phyloP scores from a whole-genome alignment of 2,113 vertebrate genomes.

The Oryzias celebensis region DNA sequence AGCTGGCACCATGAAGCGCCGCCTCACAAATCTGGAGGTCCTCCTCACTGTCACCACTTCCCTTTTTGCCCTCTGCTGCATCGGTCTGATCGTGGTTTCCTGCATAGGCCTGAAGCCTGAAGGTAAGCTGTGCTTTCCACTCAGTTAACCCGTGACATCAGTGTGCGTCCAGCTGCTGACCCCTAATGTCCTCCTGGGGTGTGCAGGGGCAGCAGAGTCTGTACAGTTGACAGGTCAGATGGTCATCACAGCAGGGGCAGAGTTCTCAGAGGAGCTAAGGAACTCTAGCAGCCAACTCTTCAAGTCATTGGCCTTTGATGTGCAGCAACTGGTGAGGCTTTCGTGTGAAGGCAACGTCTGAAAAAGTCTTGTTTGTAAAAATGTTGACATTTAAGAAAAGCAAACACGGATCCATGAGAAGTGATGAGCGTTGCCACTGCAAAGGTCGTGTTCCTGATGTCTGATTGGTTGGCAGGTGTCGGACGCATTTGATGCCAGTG shows the following conservation, averaged over 20 bases:
- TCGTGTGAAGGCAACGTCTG: slow-evolving; percentile 2
- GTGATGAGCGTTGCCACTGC: neutral
- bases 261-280: slow-evolving; percentile 65
- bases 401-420: no score
- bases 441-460: neutral
- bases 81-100: slow-evolving; percentile 32
- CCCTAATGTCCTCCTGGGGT: slow-evolving; percentile 3
- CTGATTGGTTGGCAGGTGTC: slow-evolving; percentile 64
- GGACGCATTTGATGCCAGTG: slow-evolving; percentile 36
- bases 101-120: slow-evolving; percentile 46
- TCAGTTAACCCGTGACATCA: neutral
- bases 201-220: neutral
- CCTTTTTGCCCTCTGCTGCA: slow-evolving; percentile 56
- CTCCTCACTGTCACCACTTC: slow-evolving; percentile 32
- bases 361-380: no score
- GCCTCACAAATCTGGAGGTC: slow-evolving; percentile 55
- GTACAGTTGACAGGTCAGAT: slow-evolving; percentile 48
- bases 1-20: slow-evolving; percentile 22
- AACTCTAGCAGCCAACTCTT: slow-evolving; percentile 66
- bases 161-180: neutral
- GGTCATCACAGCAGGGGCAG: slow-evolving; percentile 50
- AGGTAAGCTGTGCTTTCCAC: slow-evolving; percentile 21
- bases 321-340: slow-evolving; percentile 57
- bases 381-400: no score
- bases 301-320: slow-evolving; percentile 72